Percentiles rank a stretch among this genome's conserved stretches.
phyloP scores from a whole-genome alignment of 2,797 vertebrate genomes.

The Aythya fuligula region DNA sequence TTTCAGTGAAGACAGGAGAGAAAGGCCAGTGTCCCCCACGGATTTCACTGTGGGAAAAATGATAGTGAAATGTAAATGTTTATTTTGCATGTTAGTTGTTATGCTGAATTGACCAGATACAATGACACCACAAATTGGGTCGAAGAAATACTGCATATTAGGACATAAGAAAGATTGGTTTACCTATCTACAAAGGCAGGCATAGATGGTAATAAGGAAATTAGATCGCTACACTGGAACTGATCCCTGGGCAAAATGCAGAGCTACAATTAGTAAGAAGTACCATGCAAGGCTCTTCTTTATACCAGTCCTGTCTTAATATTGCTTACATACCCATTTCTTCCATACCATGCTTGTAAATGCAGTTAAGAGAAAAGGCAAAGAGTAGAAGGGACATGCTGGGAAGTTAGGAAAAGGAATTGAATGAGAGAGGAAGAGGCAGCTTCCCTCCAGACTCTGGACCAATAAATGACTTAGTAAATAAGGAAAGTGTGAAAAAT shows the following conservation, averaged over 20 bases:
- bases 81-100: background rate
- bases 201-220: background rate
- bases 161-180: background rate
- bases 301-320: background rate
- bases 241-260: background rate
- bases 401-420: background rate
- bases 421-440: background rate
- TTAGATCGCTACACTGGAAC: background rate
- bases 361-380: background rate
- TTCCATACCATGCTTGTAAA: background rate
- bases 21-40: background rate
- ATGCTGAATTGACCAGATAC: background rate
- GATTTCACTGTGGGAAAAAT: background rate
- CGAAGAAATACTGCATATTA: background rate
- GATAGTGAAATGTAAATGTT: background rate
- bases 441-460: background rate
- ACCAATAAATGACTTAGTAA: background rate
- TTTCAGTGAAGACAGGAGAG: background rate
- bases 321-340: background rate
- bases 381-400: background rate
- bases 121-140: background rate
- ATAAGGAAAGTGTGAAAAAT: background rate
- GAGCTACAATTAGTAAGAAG: background rate
- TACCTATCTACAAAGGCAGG: rapidly evolving
- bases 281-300: background rate